Conservation (phyloP, 2,113 vertebrate genomes). For the Clarias batrachus region DNA sequence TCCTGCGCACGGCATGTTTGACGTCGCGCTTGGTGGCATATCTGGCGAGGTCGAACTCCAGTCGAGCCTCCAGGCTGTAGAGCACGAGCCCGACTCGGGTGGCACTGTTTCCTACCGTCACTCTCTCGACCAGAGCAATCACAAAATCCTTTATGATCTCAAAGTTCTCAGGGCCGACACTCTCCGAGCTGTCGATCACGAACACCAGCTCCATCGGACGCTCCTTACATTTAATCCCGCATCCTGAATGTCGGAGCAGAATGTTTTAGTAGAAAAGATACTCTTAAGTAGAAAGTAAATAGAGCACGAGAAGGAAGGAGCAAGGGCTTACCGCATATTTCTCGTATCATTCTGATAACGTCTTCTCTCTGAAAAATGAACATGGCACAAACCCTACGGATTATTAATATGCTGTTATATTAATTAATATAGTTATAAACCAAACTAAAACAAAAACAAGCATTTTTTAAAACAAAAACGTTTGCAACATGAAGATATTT, state of each 20-base stretch:
- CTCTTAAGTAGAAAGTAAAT: background rate
- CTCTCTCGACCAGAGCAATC: conserved; percentile 82
- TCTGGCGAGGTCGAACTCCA: conserved; percentile 82
- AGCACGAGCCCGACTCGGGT: conserved; percentile 86
- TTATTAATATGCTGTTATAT: background rate
- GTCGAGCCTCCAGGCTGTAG: conserved; percentile 83
- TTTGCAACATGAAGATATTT: background rate
- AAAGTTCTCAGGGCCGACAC: conserved; percentile 89
- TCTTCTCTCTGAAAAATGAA: conserved; percentile 79
- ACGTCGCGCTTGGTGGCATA: conserved; percentile 78
- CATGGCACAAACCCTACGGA: background rate
- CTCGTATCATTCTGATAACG: conserved; percentile 86
- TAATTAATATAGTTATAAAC: background rate
- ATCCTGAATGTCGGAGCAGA: conserved; percentile 69
- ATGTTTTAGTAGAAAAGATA: background rate
- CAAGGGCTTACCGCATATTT: conserved; percentile 82
- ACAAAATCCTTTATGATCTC: conserved; percentile 91
- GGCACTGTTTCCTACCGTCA: conserved; percentile 82
- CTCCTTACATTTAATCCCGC: conserved; percentile 88
- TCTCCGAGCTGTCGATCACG: conserved; percentile 92
- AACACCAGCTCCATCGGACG: conserved; percentile 92
- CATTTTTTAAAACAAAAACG: background rate
- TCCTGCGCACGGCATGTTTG: conserved; percentile 82
- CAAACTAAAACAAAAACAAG: background rate
- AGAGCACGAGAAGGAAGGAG: background rate